Conservation (phyloP, 92 coral and sea anemone species). For the Plumapathes pennacea region DNA sequence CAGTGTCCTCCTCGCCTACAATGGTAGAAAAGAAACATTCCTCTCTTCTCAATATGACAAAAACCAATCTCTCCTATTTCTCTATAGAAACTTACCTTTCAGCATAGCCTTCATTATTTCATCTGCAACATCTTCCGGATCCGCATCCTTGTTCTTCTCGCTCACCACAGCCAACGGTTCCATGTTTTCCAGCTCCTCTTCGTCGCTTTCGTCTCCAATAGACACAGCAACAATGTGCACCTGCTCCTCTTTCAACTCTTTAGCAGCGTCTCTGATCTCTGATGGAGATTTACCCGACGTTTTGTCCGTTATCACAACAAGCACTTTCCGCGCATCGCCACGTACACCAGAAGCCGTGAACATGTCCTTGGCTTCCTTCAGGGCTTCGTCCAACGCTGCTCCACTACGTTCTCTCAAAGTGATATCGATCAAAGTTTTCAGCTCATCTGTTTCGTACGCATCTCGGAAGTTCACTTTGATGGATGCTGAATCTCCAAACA, state of each 20-base stretch:
- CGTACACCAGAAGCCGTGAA: slow-evolving; percentile 41
- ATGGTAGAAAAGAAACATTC: no score
- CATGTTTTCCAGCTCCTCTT: slow-evolving; percentile 48
- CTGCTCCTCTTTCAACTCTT: slow-evolving; percentile 25
- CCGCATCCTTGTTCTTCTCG: slow-evolving; percentile 19
- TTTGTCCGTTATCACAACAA: slow-evolving; percentile 44
- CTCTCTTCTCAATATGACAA: no score
- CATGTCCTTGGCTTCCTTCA: slow-evolving; percentile 45
- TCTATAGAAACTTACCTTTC: slow-evolving; percentile 30
- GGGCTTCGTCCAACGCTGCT: slow-evolving; percentile 44
- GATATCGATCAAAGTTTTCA: slow-evolving; percentile 10
- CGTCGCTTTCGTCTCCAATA: slow-evolving; percentile 39
- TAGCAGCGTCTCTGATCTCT: slow-evolving; percentile 31
- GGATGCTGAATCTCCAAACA: slow-evolving; percentile 52
- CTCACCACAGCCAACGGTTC: slow-evolving; percentile 49
- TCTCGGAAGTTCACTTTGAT: slow-evolving; percentile 46
- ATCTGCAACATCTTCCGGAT: slow-evolving; percentile 27
- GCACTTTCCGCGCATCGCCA: slow-evolving; percentile 40
- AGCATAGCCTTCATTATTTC: slow-evolving; percentile 15
- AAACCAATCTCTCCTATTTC: no score
- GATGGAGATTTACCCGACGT: slow-evolving; percentile 24
- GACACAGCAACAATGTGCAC: slow-evolving; percentile 56
- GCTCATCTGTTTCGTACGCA: slow-evolving; percentile 18
- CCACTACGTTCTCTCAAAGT: slow-evolving; percentile 21
- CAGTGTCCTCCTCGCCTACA: no score